These are phyloP conservation scores for Scaptomyza polygonia DNA, from an alignment of 2,888 invertebrate species.

Conservation along the genomic window DNA sequence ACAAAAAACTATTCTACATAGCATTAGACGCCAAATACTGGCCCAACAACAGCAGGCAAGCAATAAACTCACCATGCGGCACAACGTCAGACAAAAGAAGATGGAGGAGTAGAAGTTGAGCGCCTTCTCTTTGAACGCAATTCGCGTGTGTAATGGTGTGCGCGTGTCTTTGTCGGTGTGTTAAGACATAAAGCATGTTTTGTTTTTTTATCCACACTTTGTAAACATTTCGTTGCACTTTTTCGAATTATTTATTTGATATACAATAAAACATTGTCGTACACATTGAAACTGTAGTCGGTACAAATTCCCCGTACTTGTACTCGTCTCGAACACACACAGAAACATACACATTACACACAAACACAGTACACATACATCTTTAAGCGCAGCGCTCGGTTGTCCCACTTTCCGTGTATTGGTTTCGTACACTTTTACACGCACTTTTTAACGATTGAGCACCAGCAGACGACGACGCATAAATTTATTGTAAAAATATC, in stretches of 20 bases:
- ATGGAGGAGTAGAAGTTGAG: conserved; percentile 75
- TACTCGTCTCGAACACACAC: conserved; percentile 54
- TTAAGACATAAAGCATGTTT: conserved; percentile 64
- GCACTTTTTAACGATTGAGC: conserved; percentile 71
- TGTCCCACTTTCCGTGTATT: conserved; percentile 78
- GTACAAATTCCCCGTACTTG: conserved; percentile 60
- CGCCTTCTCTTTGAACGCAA: conserved; percentile 74
- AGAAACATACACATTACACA: conserved; percentile 44
- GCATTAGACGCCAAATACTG: conserved; percentile 66
- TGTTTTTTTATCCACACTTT: conserved; percentile 64
- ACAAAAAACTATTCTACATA: conserved; percentile 32
- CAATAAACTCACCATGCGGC: conserved; percentile 76
- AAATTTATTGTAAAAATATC: conserved; percentile 55
- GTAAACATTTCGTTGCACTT: conserved; percentile 66
- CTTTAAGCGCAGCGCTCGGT: conserved; percentile 67
- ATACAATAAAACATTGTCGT: conserved; percentile 51
- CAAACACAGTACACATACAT: conserved; percentile 45
- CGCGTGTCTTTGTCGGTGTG: conserved; percentile 63
- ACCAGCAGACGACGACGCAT: conserved; percentile 62
- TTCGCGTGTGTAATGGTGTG: conserved; percentile 69
- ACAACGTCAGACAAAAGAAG: conserved; percentile 79
- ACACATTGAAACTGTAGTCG: conserved; percentile 56
- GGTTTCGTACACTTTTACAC: conserved; percentile 79
- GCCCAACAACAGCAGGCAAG: conserved; percentile 65
- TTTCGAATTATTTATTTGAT: conserved; percentile 43